Percentiles rank a stretch among this genome's conserved stretches.
phyloP scores from a whole-genome alignment of 1,140 invertebrate species.

The Heliothis virescens region DNA sequence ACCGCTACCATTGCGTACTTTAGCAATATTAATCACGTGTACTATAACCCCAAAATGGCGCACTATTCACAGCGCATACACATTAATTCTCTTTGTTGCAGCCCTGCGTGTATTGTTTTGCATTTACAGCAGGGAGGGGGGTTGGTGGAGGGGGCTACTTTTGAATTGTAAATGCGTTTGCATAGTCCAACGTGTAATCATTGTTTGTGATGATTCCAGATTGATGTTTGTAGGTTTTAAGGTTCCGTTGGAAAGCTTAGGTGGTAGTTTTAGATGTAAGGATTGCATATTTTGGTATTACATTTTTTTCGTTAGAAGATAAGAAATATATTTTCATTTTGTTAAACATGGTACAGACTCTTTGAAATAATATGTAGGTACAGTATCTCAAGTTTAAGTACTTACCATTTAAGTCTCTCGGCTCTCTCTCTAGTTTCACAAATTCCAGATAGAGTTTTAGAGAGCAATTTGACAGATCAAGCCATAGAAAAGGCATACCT shows the following conservation, averaged over 20 bases:
- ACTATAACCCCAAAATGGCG: background rate
- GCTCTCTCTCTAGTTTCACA: too few species aligned
- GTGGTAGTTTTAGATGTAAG: too few species aligned
- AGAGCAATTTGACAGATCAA: too few species aligned
- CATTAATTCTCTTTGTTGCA: constrained; percentile 28
- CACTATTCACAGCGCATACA: constrained; percentile 1
- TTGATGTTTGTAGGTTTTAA: constrained; percentile 23
- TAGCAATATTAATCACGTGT: background rate
- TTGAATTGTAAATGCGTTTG: constrained; percentile 47
- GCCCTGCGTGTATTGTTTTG: constrained; percentile 42
- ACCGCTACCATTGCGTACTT: background rate
- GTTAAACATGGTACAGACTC: too few species aligned
- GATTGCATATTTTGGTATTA: too few species aligned
- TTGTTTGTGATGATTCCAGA: constrained; percentile 30
- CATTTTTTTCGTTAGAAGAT: too few species aligned
- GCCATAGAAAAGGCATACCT: too few species aligned
- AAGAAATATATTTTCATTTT: too few species aligned
- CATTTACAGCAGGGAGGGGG: background rate
- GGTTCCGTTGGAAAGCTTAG: background rate
- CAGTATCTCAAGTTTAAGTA: too few species aligned
- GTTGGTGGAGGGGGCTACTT: constrained; percentile 20
- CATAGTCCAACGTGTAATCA: constrained; percentile 38
- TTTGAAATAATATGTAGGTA: too few species aligned
- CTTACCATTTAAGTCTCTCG: too few species aligned
- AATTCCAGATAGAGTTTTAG: too few species aligned